Evolutionary conservation across 2,113 vertebrate species (phyloP), one percentile per base, ranked within the genome.

Genomic region (Thinocorus orbignyianus): DNA sequence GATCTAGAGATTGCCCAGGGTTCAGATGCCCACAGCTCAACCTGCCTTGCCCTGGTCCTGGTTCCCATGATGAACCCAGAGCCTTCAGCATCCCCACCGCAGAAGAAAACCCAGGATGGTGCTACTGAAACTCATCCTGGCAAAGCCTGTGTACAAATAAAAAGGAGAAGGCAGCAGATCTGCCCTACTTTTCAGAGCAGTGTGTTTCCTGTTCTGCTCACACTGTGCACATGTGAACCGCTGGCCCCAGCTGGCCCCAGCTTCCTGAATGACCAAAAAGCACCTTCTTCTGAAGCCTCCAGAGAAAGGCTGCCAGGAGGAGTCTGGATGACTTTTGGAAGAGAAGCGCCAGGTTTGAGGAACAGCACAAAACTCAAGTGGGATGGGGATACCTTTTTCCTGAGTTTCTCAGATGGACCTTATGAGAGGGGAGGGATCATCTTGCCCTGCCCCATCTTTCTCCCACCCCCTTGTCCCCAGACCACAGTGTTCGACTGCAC

Each of bases 141-240:
- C 58, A 60, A 72, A 60, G 79, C 6, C 42, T 19, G 16, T 0
- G 0, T 22, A n/a, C 41, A 49, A 39, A 58, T 35, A 35, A 9
- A 28, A 20, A 55, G 39, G 28, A 44, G 49, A 77, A 80, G 24
- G 73, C 68, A 73, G 77, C 60, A 74, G 86, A 30, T 13, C n/a
- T 86, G 90, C 61, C 72, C 92, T 57, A 71, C 69, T 91, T 96
- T 35, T 64, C 46, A 79, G 88, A 66, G 39, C 65, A 17, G 10
- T 1, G 55, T 1, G 12, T 79, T 97, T 97, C 96, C 96, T 96
- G 88, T 92, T 77, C 52, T 8, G 64, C 69, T 86, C 57, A 25
- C 31, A 52, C 26, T 2, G 1, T 8, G 7, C 58, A 46, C 23
- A 14, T 1, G 1, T 1, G 10, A 96, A 69, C 26, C 1, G 0